Evolutionary conservation across 2,113 vertebrate genomes (phyloP), one percentile per base, ranked within the genome.

Genomic region (Equus przewalskii): DNA sequence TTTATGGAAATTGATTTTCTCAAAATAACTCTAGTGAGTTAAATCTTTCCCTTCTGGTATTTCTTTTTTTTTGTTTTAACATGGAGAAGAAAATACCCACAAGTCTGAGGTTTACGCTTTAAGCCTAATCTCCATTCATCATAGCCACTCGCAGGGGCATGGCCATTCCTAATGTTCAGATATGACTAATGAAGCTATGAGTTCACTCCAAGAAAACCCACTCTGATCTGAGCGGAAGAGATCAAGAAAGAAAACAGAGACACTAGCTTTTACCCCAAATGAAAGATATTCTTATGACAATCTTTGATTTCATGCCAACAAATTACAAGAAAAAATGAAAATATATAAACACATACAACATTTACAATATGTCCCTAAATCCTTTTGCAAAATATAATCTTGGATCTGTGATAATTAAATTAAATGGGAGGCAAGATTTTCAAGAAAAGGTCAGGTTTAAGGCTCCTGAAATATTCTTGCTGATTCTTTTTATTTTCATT

Each of bases 1-100:
- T 97, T 97, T 97, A 91, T 97, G 91, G 94, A 98, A 98, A 94
- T 85, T 69, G 58, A 97, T 97, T 96, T 97, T 97, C 89, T 91
- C 62, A 97, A 95, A 98, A 97, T 97, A 97, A 95, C 96, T 95
- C 36, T 22, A 88, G 28, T 89, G 92, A 95, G 54, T 96, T 97
- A 95, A 93, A 51, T 36, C 70, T 96, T 98, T 96, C 88, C 85
- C 84, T 96, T 88, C 64, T 65, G 70, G 33, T 93, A 49, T 51
- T 91, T 78, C 15, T 54, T 9, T 79, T 73, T 89, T 83, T 95
- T 79, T 36, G 36, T 41, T 84, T 93, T 49, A 96, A 94, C 9
- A 19, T 15, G 44, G 60, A 84, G 78, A 90, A 96, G 82, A 96
- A 97, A 92, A 94, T 93, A 36, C 49, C 70, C 75, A 81, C 78